phyloP scores from a whole-genome alignment of 1,140 invertebrate species.

The Telenomus remus region DNA sequence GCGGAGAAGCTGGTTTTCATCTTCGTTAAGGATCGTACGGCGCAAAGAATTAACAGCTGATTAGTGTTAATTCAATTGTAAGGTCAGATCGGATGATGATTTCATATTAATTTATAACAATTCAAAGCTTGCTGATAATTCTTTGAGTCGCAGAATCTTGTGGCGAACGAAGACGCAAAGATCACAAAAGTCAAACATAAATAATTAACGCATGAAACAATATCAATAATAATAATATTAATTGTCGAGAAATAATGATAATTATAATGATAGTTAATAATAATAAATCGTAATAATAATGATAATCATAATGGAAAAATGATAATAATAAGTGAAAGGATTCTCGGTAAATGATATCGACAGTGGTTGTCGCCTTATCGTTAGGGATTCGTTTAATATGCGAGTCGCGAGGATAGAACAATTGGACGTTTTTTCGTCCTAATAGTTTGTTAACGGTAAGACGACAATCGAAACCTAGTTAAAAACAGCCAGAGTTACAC shows the following conservation, averaged over 20 bases:
- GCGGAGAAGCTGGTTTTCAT: slow-evolving; percentile 67
- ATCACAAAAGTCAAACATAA: slow-evolving; percentile 69
- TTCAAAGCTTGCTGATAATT: slow-evolving; percentile 1
- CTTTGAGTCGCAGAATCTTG: slow-evolving; percentile 8
- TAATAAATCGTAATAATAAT: slow-evolving; percentile 41
- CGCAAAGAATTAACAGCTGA: slow-evolving; percentile 1
- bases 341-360: slow-evolving; percentile 28
- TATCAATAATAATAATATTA: slow-evolving; percentile 64
- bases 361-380: slow-evolving; percentile 35
- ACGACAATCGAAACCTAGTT: slow-evolving; percentile 23
- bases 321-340: slow-evolving; percentile 7
- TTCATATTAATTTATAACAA: background rate
- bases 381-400: background rate
- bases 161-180: slow-evolving; percentile 62
- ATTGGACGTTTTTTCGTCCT: background rate
- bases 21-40: slow-evolving; percentile 56
- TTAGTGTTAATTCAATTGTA: background rate
- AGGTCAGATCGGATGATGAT: slow-evolving; percentile 7
- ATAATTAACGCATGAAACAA: slow-evolving; percentile 72
- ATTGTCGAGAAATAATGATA: slow-evolving; percentile 28
- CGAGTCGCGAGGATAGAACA: slow-evolving; percentile 1
- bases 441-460: slow-evolving; percentile 17
- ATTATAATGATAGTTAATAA: slow-evolving; percentile 38
- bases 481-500: slow-evolving; percentile 21
- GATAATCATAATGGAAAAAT: slow-evolving; percentile 39